A percentile compares a stretch with the other conserved stretches of the same genome.
phyloP scores from a whole-genome alignment of 53 echinoderm and acorn worm species.

The Temnopleurus reevesii region DNA sequence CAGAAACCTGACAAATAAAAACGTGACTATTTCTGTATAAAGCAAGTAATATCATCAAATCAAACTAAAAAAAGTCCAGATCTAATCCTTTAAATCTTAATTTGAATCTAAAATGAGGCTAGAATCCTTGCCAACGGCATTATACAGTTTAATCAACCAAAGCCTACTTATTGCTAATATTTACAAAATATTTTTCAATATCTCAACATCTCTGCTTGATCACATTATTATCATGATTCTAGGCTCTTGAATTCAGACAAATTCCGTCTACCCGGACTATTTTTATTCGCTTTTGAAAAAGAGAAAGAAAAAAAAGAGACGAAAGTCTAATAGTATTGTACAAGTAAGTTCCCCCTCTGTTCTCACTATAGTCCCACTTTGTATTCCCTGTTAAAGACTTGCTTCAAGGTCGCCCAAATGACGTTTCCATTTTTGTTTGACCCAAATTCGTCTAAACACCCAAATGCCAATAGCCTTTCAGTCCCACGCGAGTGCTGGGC shows the following conservation, averaged over 20 bases:
- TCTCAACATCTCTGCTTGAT: not conserved
- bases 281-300: not conserved
- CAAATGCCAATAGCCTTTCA: constrained; percentile 5
- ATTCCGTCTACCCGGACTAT: not conserved
- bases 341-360: not conserved
- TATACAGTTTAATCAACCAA: not conserved
- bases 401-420: not conserved
- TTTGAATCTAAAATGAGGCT: not conserved
- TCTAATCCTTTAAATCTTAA: not conserved
- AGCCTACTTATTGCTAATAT: not conserved
- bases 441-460: constrained; percentile 26
- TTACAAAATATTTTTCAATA: not conserved
- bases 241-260: not conserved
- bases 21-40: too few relatives aligned
- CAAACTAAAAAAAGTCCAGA: not conserved
- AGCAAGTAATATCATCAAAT: too few relatives aligned
- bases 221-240: not conserved
- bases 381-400: not conserved
- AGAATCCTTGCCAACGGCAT: not conserved
- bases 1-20: too few relatives aligned
- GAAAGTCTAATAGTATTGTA: not conserved
- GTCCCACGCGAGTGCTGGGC: not conserved
- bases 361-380: not conserved
- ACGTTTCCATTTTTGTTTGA: constrained; percentile 27
- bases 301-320: not conserved